Percentiles rank a stretch among this genome's conserved stretches.
Evolutionary conservation across 30 jellyfish, hydroid and myxozoan genomes (phyloP).

Genomic region (Sanderia malayensis): DNA sequence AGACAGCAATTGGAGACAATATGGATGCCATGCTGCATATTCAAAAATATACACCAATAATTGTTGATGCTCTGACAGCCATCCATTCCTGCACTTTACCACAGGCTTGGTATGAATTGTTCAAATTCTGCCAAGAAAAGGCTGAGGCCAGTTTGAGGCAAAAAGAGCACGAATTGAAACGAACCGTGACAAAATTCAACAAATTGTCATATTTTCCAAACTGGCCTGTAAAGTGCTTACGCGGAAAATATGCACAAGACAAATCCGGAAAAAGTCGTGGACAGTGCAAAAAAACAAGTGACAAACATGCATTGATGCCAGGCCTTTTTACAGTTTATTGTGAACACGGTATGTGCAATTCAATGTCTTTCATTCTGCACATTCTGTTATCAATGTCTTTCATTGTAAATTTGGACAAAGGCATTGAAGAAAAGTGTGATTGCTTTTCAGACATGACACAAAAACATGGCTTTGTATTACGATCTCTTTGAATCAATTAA

Average conservation of each 20-base stretch:
- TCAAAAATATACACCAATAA: background rate
- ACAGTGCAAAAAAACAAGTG: background rate
- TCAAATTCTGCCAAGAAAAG: slow-evolving; percentile 5
- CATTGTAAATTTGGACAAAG: no score
- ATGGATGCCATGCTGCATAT: background rate
- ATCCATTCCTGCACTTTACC: background rate
- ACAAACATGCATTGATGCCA: background rate
- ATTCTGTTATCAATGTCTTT: no score
- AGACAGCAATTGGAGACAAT: slow-evolving; percentile 13
- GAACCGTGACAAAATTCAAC: no score
- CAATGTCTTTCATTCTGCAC: no score
- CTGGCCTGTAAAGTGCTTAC: slow-evolving; percentile 30
- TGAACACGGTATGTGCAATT: slow-evolving; percentile 9
- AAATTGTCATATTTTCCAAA: slow-evolving; percentile 6
- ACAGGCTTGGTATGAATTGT: slow-evolving; percentile 22
- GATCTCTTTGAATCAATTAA: no score
- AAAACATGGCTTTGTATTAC: no score
- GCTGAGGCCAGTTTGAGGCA: no score
- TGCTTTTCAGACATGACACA: no score
- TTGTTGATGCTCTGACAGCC: slow-evolving; percentile 11
- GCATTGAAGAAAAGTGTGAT: no score
- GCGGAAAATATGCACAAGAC: slow-evolving; percentile 5
- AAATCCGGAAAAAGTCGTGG: no score
- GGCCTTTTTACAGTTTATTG: slow-evolving; percentile 8
- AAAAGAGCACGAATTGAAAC: no score